A percentile compares a stretch with the other conserved stretches of the same genome.
These are phyloP conservation scores for Cataglyphis cursor DNA, from an alignment of 2,888 invertebrate species.

Conservation along the genomic window DNA sequence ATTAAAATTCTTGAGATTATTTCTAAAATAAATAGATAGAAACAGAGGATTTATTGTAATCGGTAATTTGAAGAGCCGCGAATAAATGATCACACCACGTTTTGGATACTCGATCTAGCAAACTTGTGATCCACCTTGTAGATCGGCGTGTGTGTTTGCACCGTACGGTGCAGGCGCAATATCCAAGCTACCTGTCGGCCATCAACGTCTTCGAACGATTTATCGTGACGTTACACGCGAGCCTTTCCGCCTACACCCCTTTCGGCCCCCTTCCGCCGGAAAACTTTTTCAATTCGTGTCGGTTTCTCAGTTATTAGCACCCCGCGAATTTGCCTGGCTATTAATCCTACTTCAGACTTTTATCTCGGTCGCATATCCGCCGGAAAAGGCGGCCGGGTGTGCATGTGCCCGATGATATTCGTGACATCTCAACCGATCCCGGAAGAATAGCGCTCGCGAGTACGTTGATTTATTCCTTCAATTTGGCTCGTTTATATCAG, in stretches of 20 bases:
- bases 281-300: slow-evolving; percentile 75
- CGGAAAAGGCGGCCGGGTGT: slow-evolving; percentile 53
- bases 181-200: slow-evolving; percentile 71
- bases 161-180: slow-evolving; percentile 61
- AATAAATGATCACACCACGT: not conserved
- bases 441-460: not conserved
- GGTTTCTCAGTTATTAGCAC: slow-evolving; percentile 69
- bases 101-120: not conserved
- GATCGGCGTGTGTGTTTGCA: not conserved
- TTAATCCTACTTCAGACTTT: slow-evolving; percentile 70
- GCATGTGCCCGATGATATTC: slow-evolving; percentile 6
- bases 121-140: slow-evolving; percentile 56
- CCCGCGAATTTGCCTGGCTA: slow-evolving; percentile 71
- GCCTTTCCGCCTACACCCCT: slow-evolving; percentile 59
- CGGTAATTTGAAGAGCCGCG: slow-evolving; percentile 6
- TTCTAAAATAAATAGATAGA: not conserved
- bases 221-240: slow-evolving; percentile 76
- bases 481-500: not conserved
- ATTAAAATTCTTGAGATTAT: slow-evolving; percentile 15
- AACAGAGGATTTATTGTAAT: not conserved
- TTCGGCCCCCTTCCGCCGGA: slow-evolving; percentile 66
- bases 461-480: not conserved
- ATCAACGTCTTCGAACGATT: slow-evolving; percentile 76
- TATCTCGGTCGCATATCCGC: slow-evolving; percentile 58
- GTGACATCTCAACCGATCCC: slow-evolving; percentile 36